These are phyloP conservation scores for Luperina testacea DNA, from an alignment of 2,888 invertebrate genomes.

Conservation along the genomic window DNA sequence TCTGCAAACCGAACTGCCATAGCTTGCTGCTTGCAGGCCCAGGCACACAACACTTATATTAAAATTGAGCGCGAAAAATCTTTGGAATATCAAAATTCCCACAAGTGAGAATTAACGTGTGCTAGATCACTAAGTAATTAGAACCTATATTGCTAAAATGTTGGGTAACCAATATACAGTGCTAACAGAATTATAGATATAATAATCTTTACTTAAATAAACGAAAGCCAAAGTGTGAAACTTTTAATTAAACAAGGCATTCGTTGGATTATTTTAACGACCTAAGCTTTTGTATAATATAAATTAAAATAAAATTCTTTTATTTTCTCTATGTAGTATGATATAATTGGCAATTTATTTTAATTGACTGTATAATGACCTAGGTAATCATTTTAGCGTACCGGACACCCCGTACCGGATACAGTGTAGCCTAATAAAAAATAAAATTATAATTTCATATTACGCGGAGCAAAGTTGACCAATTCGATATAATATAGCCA, in stretches of 20 bases:
- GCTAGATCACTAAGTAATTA: slow-evolving; percentile 27
- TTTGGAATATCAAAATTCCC: slow-evolving; percentile 30
- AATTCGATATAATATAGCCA: background rate
- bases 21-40: slow-evolving; percentile 50
- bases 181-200: background rate
- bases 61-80: slow-evolving; percentile 52
- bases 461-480: background rate
- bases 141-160: slow-evolving; percentile 7
- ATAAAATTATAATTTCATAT: slow-evolving; percentile 13
- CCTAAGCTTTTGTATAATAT: background rate
- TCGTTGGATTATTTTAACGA: background rate
- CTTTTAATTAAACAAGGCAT: background rate
- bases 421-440: background rate
- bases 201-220: background rate
- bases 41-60: slow-evolving; percentile 55
- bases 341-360: slow-evolving; percentile 6
- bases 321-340: background rate
- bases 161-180: slow-evolving; percentile 8
- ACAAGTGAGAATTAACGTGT: slow-evolving; percentile 39
- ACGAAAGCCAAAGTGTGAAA: slow-evolving; percentile 21
- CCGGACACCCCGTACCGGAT: no score
- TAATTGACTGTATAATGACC: background rate
- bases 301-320: slow-evolving; percentile 12
- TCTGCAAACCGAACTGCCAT: slow-evolving; percentile 76
- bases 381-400: background rate